A percentile compares a stretch with the other conserved stretches of the same genome.
These are phyloP conservation scores for Pteropus rufus DNA, from an alignment of 2,797 vertebrate genomes.

Conservation along the genomic window DNA sequence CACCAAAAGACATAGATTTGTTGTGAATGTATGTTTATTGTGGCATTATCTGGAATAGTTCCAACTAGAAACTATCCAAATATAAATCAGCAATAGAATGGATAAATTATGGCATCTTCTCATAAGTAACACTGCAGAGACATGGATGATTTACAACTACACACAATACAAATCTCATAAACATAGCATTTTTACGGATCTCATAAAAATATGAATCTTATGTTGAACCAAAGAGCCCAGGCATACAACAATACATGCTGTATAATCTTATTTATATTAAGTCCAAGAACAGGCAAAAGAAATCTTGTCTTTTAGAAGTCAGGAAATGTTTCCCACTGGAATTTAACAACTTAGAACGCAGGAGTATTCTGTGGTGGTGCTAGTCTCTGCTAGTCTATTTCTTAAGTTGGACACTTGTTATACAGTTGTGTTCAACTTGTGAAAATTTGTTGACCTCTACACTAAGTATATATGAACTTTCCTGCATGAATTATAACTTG, in stretches of 20 bases:
- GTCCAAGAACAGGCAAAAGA: not conserved
- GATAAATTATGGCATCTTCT: not conserved
- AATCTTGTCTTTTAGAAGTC: not conserved
- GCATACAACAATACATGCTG: not conserved
- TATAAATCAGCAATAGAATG: not conserved
- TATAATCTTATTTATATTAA: slow-evolving; percentile 4
- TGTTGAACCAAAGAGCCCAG: not conserved
- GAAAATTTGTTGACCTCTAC: not conserved
- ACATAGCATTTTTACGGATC: not conserved
- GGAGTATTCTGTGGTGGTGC: not conserved
- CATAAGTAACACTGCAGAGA: not conserved
- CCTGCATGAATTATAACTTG: not conserved
- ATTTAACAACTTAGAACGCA: not conserved
- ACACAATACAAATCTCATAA: not conserved
- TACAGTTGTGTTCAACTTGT: not conserved
- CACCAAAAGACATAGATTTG: not conserved
- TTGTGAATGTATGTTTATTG: not conserved
- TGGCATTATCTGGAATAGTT: not conserved
- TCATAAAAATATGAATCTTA: not conserved
- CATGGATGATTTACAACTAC: not conserved
- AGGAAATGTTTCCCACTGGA: not conserved
- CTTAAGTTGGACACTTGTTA: not conserved
- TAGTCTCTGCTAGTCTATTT: not conserved
- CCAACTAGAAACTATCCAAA: not conserved
- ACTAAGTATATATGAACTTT: not conserved